Percentiles rank a stretch among this genome's conserved stretches.
Conservation (phyloP, 1,140 invertebrate species). For the Pectinophora gossypiella region DNA sequence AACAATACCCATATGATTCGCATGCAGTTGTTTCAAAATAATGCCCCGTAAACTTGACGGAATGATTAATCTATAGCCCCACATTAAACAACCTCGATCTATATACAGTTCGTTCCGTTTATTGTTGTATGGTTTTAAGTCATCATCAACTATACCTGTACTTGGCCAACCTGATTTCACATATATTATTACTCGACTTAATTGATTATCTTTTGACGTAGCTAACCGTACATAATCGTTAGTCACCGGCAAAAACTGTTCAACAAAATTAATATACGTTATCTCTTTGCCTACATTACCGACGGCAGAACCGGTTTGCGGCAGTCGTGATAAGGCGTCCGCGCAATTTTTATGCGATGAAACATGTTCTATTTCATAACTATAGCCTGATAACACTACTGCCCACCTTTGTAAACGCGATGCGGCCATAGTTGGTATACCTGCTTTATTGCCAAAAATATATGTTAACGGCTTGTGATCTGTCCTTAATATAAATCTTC, state of each 20-base stretch:
- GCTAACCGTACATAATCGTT: neutral
- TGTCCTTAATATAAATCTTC: slow-evolving; percentile 42
- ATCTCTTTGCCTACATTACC: slow-evolving; percentile 2
- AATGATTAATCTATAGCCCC: slow-evolving; percentile 20
- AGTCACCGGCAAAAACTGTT: slow-evolving; percentile 3
- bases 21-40: no score
- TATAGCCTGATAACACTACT: slow-evolving; percentile 40
- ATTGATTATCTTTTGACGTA: slow-evolving; percentile 2
- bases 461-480: slow-evolving; percentile 66
- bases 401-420: slow-evolving; percentile 45
- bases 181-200: no score
- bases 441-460: slow-evolving; percentile 48
- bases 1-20: no score
- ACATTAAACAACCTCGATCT: slow-evolving; percentile 12
- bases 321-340: slow-evolving; percentile 37
- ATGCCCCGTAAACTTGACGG: slow-evolving; percentile 43
- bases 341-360: slow-evolving; percentile 30
- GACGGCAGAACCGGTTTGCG: neutral
- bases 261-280: slow-evolving; percentile 6
- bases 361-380: slow-evolving; percentile 46
- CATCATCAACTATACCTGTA: neutral
- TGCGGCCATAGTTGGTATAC: slow-evolving; percentile 38
- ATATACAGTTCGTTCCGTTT: slow-evolving; percentile 11
- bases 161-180: slow-evolving; percentile 22
- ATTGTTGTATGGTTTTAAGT: neutral